phyloP scores from a whole-genome alignment of 2,797 vertebrate genomes.

The Coregonus suidteri region DNA sequence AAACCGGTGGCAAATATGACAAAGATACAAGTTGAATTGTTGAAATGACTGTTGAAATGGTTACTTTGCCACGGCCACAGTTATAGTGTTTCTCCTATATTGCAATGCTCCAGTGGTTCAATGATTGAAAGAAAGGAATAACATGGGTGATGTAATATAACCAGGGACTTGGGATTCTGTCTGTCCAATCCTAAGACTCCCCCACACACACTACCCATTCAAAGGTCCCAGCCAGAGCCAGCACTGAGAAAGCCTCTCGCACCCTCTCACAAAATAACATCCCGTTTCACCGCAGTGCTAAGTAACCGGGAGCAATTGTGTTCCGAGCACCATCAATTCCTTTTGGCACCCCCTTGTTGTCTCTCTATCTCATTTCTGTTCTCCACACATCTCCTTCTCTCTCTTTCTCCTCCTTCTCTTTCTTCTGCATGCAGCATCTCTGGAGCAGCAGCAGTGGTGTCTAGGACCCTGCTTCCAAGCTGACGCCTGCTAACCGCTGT shows the following conservation, averaged over 20 bases:
- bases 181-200: background rate
- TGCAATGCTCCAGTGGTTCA: background rate
- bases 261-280: background rate
- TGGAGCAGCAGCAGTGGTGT: background rate
- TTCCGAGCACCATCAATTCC: constrained; percentile 12
- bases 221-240: background rate
- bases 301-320: constrained; percentile 9
- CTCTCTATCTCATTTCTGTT: background rate
- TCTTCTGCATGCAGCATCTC: background rate
- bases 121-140: background rate
- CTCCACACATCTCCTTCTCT: constrained; percentile 22
- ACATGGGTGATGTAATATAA: background rate
- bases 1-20: background rate
- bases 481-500: constrained; percentile 71
- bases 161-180: background rate
- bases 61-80: background rate
- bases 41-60: background rate
- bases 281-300: constrained; percentile 1
- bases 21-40: background rate
- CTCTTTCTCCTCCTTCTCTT: background rate
- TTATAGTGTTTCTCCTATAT: background rate
- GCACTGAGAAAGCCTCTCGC: background rate
- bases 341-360: background rate
- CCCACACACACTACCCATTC: background rate
- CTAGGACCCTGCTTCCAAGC: constrained; percentile 68